These are phyloP conservation scores for Sander lucioperca DNA, from an alignment of 2,113 vertebrate species.

Conservation along the genomic window DNA sequence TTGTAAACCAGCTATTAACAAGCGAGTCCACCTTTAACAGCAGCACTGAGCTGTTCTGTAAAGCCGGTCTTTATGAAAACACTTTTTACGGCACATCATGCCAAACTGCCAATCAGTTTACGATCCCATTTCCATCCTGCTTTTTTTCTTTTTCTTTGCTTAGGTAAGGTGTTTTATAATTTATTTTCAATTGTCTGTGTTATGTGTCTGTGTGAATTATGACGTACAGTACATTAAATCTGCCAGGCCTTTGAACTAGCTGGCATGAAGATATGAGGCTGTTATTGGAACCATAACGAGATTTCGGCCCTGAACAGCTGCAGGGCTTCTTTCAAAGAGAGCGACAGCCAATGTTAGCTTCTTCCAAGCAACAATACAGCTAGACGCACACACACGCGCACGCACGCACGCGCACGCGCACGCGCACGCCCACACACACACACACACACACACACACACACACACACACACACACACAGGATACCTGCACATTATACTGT, in stretches of 20 bases:
- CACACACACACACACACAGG: neutral
- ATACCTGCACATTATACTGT: neutral
- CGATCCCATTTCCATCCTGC: neutral
- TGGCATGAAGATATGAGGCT: slow-evolving; percentile 57
- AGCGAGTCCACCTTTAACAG: neutral
- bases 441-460: slow-evolving; percentile 11
- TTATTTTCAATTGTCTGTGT: slow-evolving; percentile 25
- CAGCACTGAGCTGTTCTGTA: neutral
- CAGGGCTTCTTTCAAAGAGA: slow-evolving; percentile 60
- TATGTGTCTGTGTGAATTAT: slow-evolving; percentile 43
- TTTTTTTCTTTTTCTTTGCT: slow-evolving; percentile 3
- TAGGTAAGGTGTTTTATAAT: slow-evolving; percentile 30
- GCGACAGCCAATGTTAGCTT: slow-evolving; percentile 13
- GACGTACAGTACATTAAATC: slow-evolving; percentile 53
- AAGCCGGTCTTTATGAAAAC: neutral
- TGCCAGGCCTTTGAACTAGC: slow-evolving; percentile 58
- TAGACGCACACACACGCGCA: slow-evolving; percentile 10
- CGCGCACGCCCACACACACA: neutral
- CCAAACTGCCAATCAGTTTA: slow-evolving; percentile 12
- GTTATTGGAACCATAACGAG: slow-evolving; percentile 68
- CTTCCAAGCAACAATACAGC: slow-evolving; percentile 20
- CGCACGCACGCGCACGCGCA: neutral
- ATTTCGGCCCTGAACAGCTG: slow-evolving; percentile 54
- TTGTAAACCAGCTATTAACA: neutral
- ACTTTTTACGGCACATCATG: neutral